phyloP scores from a whole-genome alignment of 2,797 vertebrate species.

The Lacerta agilis region DNA sequence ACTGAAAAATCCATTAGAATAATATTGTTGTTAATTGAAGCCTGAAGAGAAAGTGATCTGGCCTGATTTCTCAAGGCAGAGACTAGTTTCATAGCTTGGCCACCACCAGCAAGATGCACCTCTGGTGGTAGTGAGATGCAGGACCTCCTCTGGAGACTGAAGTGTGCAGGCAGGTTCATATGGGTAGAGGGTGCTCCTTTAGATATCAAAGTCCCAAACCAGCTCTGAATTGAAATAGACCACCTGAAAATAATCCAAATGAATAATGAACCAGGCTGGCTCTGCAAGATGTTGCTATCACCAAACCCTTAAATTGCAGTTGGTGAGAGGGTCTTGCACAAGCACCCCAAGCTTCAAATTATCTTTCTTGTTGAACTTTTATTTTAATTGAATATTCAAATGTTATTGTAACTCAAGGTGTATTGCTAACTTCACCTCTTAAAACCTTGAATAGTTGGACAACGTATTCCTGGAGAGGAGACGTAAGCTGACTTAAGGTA shows the following conservation, averaged over 20 bases:
- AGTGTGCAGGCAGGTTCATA: no score
- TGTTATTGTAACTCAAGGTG: conserved; percentile 63
- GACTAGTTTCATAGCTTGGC: not conserved
- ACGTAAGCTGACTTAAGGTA: conserved; percentile 53
- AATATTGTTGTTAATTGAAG: not conserved
- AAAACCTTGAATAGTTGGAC: conserved; percentile 60
- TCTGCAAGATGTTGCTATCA: conserved; percentile 8
- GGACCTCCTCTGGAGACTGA: not conserved
- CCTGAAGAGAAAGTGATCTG: not conserved
- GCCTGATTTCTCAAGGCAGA: no score
- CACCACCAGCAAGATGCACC: not conserved
- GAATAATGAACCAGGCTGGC: not conserved
- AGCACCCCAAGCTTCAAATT: conserved; percentile 30
- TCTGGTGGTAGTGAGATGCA: not conserved
- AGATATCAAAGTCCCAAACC: not conserved
- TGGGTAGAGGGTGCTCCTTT: not conserved
- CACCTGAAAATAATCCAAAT: not conserved
- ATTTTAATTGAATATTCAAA: conserved; percentile 53
- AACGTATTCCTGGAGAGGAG: conserved; percentile 60
- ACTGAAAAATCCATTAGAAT: not conserved
- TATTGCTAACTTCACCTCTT: conserved; percentile 59
- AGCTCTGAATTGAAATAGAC: not conserved
- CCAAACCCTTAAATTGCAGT: not conserved
- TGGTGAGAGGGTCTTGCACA: conserved; percentile 38
- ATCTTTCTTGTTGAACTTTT: conserved; percentile 28